phyloP scores from a whole-genome alignment of 2,113 vertebrate species.

The Rhineura floridana region DNA sequence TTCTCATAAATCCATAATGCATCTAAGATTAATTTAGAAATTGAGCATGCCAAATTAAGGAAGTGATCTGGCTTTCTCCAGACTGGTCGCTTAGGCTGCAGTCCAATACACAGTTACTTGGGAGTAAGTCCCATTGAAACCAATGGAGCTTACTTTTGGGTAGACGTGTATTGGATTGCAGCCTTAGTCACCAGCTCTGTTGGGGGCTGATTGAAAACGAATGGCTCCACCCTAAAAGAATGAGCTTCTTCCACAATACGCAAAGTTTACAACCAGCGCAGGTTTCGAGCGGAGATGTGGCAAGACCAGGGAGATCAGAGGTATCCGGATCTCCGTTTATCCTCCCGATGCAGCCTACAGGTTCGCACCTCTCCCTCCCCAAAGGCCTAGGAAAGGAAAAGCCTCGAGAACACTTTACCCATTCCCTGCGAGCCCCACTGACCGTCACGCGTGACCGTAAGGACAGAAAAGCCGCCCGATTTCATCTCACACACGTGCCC shows the following conservation, averaged over 20 bases:
- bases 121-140: too few species aligned
- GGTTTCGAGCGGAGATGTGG: background rate
- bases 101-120: too few species aligned
- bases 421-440: background rate
- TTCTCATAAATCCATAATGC: background rate
- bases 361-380: background rate
- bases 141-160: too few species aligned
- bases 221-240: background rate
- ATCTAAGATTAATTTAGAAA: background rate
- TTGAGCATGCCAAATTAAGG: background rate
- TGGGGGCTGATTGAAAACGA: background rate
- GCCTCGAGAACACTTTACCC: too few species aligned
- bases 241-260: background rate
- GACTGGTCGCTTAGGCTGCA: too few species aligned
- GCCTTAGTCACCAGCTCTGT: background rate
- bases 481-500: background rate
- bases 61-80: background rate
- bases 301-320: fast-evolving
- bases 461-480: background rate
- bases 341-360: background rate
- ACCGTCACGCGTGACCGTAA: background rate
- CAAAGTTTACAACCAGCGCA: too few species aligned
- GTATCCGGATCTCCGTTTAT: background rate
- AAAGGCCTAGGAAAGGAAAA: background rate
- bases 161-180: too few species aligned